phyloP scores from a whole-genome alignment of 2,888 invertebrate species.

The Spialia ferax region DNA sequence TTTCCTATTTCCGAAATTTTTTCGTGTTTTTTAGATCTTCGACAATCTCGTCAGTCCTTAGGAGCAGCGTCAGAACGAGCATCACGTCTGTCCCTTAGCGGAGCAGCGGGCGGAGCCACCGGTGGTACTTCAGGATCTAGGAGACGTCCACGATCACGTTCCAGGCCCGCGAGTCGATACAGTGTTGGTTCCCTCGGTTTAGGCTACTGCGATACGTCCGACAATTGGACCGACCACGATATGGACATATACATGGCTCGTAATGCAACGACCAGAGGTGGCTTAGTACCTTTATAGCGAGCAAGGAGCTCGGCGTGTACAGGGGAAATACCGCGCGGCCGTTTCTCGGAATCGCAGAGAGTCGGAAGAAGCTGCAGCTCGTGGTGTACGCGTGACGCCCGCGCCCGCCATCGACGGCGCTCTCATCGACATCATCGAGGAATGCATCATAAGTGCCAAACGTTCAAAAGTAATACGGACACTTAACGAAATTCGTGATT shows the following conservation, averaged over 20 bases:
- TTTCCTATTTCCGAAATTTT: conserved; percentile 15
- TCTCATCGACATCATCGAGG: conserved; percentile 44
- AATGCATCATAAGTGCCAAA: conserved; percentile 42
- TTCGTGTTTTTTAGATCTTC: conserved; percentile 87
- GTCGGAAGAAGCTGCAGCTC: conserved; percentile 57
- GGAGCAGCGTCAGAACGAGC: conserved; percentile 94
- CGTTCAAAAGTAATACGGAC: conserved; percentile 26
- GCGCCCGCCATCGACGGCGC: conserved; percentile 49
- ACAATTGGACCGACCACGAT: conserved; percentile 98
- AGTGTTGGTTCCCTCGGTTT: conserved; percentile 93
- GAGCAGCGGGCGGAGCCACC: conserved; percentile 88
- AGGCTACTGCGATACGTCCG: conserved; percentile 95
- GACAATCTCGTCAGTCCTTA: conserved; percentile 94
- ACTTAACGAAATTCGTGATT: conserved; percentile 17
- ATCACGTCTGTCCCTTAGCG: conserved; percentile 91
- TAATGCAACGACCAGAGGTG: conserved; percentile 95
- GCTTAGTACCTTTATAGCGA: conserved; percentile 93
- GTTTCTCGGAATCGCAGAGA: conserved; percentile 58
- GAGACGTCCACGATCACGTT: conserved; percentile 92
- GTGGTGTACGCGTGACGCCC: conserved; percentile 60
- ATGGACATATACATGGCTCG: conserved; percentile 98
- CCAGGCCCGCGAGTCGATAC: conserved; percentile 93
- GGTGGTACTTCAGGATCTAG: conserved; percentile 88
- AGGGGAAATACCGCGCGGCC: conserved; percentile 56
- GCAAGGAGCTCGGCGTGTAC: conserved; percentile 61